Evolutionary conservation across 2,797 vertebrate species (phyloP).

Genomic region (Scolopax bukidnonensis): DNA sequence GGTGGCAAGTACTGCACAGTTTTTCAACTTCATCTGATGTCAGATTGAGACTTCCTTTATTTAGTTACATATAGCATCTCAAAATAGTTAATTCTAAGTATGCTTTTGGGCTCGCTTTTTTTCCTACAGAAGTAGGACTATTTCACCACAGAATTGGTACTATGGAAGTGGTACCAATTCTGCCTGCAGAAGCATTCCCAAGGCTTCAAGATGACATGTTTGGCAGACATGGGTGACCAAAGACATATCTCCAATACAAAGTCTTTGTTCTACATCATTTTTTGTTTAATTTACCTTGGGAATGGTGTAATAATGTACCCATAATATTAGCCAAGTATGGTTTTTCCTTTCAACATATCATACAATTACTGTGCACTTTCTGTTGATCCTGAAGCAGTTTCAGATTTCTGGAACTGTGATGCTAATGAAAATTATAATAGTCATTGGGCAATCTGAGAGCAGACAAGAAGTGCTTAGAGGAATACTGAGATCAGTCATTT

Average conservation of each 20-base stretch:
- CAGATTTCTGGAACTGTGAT: not conserved
- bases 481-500: not conserved
- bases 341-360: not conserved
- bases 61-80: not conserved
- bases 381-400: not conserved
- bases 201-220: not conserved
- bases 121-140: not conserved
- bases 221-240: not conserved
- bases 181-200: not conserved
- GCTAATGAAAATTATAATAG: not conserved
- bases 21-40: no score
- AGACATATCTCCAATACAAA: not conserved
- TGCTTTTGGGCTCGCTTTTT: not conserved
- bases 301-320: not conserved
- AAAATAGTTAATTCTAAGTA: not conserved
- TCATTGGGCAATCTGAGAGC: not conserved
- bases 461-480: not conserved
- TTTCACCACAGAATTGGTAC: not conserved
- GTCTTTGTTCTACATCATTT: not conserved
- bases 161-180: not conserved
- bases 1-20: not conserved
- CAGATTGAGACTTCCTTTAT: not conserved
- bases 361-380: not conserved
- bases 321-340: not conserved
- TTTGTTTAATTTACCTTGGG: not conserved